Conservation (phyloP, 2,113 vertebrate genomes). For the Todiramphus chloris region DNA sequence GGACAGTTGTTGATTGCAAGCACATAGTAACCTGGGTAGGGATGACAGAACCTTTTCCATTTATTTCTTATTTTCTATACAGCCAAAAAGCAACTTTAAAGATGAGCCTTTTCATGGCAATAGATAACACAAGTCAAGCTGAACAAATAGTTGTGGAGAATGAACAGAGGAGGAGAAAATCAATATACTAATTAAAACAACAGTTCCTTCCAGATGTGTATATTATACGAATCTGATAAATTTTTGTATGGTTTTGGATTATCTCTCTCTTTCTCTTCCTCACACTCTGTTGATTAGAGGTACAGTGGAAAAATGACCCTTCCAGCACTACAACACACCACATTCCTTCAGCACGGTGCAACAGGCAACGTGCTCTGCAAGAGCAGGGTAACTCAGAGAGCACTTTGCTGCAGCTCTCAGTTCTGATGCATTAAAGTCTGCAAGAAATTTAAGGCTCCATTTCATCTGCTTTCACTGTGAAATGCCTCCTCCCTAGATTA, state of each 20-base stretch:
- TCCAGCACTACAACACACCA: background rate
- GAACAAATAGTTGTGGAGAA: background rate
- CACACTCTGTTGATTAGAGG: background rate
- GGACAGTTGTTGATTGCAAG: background rate
- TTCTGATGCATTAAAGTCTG: background rate
- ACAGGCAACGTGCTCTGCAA: rapidly evolving
- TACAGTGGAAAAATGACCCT: background rate
- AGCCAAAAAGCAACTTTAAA: background rate
- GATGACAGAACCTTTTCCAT: background rate
- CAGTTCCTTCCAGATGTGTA: background rate
- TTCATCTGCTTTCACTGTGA: slow-evolving; percentile 15
- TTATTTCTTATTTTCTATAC: slow-evolving; percentile 27
- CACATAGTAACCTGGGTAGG: background rate
- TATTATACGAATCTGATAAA: background rate
- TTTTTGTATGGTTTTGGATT: background rate
- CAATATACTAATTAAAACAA: slow-evolving; percentile 2
- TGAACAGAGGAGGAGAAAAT: background rate
- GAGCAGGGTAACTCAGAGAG: background rate
- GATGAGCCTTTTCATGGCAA: background rate
- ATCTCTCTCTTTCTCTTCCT: background rate
- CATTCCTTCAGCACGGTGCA: rapidly evolving
- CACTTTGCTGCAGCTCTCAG: background rate
- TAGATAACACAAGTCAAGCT: background rate
- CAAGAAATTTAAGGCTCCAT: slow-evolving; percentile 16
- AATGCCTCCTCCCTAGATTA: background rate